Evolutionary conservation across 2,888 invertebrate genomes (phyloP).

Genomic region (Brassicogethes aeneus): DNA sequence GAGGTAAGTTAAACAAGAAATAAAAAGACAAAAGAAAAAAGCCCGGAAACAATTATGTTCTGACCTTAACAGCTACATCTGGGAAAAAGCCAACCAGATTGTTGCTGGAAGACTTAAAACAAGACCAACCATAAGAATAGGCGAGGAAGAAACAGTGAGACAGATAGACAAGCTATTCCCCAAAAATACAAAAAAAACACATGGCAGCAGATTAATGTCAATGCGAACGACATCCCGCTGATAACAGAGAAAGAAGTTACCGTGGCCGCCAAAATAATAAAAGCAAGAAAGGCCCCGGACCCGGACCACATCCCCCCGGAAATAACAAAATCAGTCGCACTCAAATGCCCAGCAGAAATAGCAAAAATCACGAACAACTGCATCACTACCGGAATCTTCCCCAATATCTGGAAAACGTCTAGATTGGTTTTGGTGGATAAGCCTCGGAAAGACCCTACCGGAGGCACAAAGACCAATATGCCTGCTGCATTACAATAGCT

Average conservation of each 20-base stretch:
- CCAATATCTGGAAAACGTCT: not conserved
- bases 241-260: not conserved
- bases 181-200: too few species aligned
- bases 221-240: too few species aligned
- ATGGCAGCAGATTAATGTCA: too few species aligned
- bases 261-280: not conserved
- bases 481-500: constrained; percentile 8
- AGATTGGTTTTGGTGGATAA: not conserved
- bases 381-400: not conserved
- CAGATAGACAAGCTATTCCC: not conserved
- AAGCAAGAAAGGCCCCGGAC: not conserved
- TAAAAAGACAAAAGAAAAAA: too few species aligned
- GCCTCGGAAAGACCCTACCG: too few species aligned
- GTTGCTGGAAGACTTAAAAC: not conserved
- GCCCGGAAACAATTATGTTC: not conserved
- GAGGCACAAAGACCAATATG: too few species aligned
- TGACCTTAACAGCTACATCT: not conserved
- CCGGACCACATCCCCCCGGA: not conserved
- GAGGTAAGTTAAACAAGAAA: too few species aligned
- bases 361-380: not conserved
- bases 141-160: not conserved
- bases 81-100: not conserved
- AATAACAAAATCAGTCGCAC: not conserved
- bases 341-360: not conserved
- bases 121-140: not conserved